Evolutionary conservation across 2,888 invertebrate genomes (phyloP).

Genomic region (Diploptera punctata): DNA sequence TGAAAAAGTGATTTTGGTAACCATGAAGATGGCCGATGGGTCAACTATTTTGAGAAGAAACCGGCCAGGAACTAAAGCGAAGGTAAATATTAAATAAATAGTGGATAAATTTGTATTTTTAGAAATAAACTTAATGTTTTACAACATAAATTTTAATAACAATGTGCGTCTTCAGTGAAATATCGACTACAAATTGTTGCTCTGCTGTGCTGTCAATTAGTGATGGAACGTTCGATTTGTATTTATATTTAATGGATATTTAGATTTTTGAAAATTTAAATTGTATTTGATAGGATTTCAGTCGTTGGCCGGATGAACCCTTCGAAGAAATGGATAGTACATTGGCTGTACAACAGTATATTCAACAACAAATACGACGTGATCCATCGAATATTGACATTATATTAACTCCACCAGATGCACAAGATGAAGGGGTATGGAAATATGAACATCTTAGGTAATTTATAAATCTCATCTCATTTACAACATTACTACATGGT

Average conservation of each 20-base stretch:
- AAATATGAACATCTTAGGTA: slow-evolving; percentile 98
- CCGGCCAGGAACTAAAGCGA: slow-evolving; percentile 89
- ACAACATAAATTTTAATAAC: too few species aligned
- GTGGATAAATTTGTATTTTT: too few species aligned
- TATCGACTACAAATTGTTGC: too few species aligned
- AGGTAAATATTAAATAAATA: slow-evolving; percentile 65
- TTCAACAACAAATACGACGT: slow-evolving; percentile 94
- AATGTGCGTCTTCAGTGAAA: too few species aligned
- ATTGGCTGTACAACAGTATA: slow-evolving; percentile 97
- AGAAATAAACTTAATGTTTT: too few species aligned
- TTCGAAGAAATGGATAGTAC: slow-evolving; percentile 99
- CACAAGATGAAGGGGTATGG: slow-evolving; percentile 99
- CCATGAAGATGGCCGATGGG: slow-evolving; percentile 85
- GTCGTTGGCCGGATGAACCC: slow-evolving; percentile 96
- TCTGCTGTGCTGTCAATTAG: slow-evolving; percentile 14
- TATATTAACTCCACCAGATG: slow-evolving; percentile 95
- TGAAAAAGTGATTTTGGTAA: slow-evolving; percentile 33
- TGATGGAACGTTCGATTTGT: background rate
- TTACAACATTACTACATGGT: too few species aligned
- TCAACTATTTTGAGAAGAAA: slow-evolving; percentile 85
- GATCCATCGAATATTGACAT: slow-evolving; percentile 93
- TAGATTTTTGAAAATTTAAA: background rate
- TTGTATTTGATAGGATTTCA: slow-evolving; percentile 77
- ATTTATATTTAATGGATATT: too few species aligned
- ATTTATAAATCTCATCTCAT: too few species aligned